These are phyloP conservation scores for Trachythela sp. DNA, from an alignment of 64 coral and sea anemone species.

Conservation along the genomic window DNA sequence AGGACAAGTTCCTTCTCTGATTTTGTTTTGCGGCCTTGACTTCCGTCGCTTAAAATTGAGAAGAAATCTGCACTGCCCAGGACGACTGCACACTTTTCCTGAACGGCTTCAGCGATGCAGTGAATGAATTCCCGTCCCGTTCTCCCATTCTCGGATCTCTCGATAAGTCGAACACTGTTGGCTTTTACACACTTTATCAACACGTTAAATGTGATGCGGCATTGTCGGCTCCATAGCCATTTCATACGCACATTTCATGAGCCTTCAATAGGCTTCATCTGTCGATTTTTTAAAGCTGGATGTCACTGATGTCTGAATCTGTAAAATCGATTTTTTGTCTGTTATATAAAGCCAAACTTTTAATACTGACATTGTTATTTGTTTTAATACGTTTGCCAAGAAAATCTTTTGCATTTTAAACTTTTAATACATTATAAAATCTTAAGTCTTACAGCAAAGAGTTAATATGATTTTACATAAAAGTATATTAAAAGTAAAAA, in stretches of 20 bases:
- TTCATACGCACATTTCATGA: conserved; percentile 47
- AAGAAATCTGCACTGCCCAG: conserved; percentile 25
- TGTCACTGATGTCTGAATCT: conserved; percentile 38
- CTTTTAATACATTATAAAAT: no score
- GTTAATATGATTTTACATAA: no score
- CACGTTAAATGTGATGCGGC: conserved; percentile 29
- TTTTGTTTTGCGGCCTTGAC: conserved; percentile 35
- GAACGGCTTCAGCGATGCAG: conserved; percentile 31
- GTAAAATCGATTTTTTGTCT: no score
- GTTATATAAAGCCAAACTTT: no score
- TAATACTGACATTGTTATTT: no score
- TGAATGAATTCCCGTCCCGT: conserved; percentile 35
- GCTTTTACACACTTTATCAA: no score
- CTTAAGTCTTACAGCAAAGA: no score
- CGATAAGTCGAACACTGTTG: conserved; percentile 21
- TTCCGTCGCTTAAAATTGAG: conserved; percentile 48
- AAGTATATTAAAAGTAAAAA: no score
- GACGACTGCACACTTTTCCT: conserved; percentile 4
- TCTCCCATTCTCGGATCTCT: conserved; percentile 33
- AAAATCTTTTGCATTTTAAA: no score
- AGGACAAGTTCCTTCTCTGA: no score
- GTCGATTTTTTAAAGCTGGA: conserved; percentile 33
- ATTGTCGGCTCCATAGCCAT: conserved; percentile 51
- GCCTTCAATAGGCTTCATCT: conserved; percentile 30
- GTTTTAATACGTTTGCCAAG: no score